Evolutionary conservation across 2,888 invertebrate genomes (phyloP), one percentile per base, ranked within the genome.

Genomic region (Apoderus coryli): DNA sequence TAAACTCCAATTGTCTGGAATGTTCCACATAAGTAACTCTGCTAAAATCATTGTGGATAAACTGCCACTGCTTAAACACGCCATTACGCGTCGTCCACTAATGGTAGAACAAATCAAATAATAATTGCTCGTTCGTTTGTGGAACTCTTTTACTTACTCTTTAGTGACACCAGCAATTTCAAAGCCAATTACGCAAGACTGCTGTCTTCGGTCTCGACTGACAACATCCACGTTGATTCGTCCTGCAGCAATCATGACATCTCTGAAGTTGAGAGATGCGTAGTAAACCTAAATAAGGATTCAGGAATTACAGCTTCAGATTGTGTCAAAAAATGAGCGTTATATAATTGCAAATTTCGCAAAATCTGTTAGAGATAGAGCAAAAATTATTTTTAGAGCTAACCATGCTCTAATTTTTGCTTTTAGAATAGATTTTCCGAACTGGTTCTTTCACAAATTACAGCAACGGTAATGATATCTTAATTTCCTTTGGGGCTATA

Each of bases 191-290:
- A 75, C 66, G 43, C 69, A 70, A 40, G 72, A 73, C 42, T 81
- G 71, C 6, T 66, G 60, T 15, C 68, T 50, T n/a, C 77, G 62
- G 1, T 64, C 66, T 16, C 66, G 64, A 0, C 80, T 79, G 2
- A 85, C 72, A 2, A 81, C 71, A 52, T 93, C 92, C 0, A 75
- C 71, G 4, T 81, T 75, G 4, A 95, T 67, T 48, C 86, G 86
- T 3, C 92, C 93, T 1, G 85, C 84, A 0, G 92, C 86, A 1
- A 86, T 64, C 95, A 95, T 93, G 0, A 95, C 65, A 54, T 95
- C 95, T 48, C 88, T 75, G 71, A 93, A 95, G 60, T 96, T 96
- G 7, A 95, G 54, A 0, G 90, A 70, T 0, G 86, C 61, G 50
- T 80, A 88, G 45, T 76, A 68, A 14, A 41, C 31, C 42, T 45